Conservation (phyloP, 2,797 vertebrate species). For the Labeo calbasu region DNA sequence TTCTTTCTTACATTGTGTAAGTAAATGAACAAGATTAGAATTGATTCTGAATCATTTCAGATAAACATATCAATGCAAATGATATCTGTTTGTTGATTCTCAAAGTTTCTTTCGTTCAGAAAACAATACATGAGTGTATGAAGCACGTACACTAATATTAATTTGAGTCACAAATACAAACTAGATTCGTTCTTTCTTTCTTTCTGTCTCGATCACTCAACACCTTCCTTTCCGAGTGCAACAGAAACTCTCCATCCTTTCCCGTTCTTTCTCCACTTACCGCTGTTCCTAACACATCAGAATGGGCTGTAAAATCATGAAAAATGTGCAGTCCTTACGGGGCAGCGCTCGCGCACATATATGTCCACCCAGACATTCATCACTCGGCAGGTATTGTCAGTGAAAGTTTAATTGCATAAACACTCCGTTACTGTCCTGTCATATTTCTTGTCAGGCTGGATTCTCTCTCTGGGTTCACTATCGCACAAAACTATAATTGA, state of each 20-base stretch:
- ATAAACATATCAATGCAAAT: background rate
- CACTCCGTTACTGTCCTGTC: constrained; percentile 98
- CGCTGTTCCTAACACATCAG: constrained; percentile 85
- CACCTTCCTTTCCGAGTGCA: background rate
- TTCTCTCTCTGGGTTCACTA: constrained; percentile 92
- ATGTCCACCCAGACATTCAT: constrained; percentile 90
- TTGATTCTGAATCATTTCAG: background rate
- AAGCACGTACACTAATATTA: background rate
- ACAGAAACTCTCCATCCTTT: background rate
- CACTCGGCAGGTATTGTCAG: constrained; percentile 92
- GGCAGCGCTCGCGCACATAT: constrained; percentile 83
- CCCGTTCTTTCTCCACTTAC: constrained; percentile 66
- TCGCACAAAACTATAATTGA: constrained; percentile 97
- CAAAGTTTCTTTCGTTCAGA: background rate
- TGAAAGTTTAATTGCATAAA: constrained; percentile 99
- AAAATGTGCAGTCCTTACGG: constrained; percentile 89
- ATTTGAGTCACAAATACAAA: background rate
- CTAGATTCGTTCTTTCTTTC: background rate
- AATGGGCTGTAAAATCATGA: constrained; percentile 90
- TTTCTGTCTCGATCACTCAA: background rate
- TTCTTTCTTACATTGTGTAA: background rate
- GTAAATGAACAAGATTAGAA: background rate
- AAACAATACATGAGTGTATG: background rate
- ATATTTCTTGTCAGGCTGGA: constrained; percentile 95
- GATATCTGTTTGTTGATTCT: background rate